Evolutionary conservation across 2,797 vertebrate species (phyloP).

Genomic region (Halcyon smyrnensis): DNA sequence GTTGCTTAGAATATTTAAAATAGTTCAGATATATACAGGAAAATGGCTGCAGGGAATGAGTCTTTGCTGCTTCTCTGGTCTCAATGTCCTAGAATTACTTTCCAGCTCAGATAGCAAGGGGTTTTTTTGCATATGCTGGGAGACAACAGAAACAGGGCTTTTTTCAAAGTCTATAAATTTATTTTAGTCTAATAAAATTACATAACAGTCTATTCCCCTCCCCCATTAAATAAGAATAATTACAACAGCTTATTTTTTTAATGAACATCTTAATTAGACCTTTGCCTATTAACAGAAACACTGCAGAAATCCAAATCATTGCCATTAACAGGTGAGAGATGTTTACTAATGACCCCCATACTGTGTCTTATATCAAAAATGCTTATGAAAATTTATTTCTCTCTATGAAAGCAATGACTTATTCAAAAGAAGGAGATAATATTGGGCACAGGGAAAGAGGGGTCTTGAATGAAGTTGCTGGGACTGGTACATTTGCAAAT

Average conservation of each 20-base stretch:
- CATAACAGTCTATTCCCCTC: not conserved
- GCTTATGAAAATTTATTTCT: slow-evolving; percentile 21
- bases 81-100: not conserved
- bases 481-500: slow-evolving; percentile 20
- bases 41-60: not conserved
- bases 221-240: not conserved
- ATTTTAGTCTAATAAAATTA: slow-evolving; percentile 3
- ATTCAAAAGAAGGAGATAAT: slow-evolving; percentile 34
- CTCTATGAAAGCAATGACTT: slow-evolving; percentile 24
- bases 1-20: not conserved
- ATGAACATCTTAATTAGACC: not conserved
- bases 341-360: not conserved
- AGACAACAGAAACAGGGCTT: not conserved
- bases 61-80: not conserved
- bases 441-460: not conserved
- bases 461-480: not conserved
- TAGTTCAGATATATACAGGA: not conserved
- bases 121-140: not conserved
- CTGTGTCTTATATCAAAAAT: not conserved
- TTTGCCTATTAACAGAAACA: not conserved
- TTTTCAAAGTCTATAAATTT: not conserved
- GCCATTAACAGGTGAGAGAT: slow-evolving; percentile 3
- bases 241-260: not conserved
- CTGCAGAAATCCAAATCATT: not conserved
- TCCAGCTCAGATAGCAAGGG: not conserved